A percentile compares a stretch with the other conserved stretches of the same genome.
Conservation (phyloP, 1,140 invertebrate genomes). For the Hyles euphorbiae region DNA sequence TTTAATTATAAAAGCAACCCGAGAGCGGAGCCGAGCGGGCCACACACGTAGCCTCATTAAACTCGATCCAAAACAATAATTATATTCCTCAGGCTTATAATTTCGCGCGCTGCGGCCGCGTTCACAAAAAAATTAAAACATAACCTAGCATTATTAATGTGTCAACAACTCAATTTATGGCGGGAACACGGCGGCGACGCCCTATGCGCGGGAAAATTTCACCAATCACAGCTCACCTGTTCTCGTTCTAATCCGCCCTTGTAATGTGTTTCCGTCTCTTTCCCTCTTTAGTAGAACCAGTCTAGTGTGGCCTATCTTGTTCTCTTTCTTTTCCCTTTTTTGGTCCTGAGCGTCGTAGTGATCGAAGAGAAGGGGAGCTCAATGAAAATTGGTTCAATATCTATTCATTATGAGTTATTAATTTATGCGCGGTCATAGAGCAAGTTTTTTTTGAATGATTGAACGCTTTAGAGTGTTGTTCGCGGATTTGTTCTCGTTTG, state of each 20-base stretch:
- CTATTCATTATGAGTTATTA: conserved; percentile 36
- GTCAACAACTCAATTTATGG: conserved; percentile 73
- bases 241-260: conserved; percentile 5
- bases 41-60: conserved; percentile 65
- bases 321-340: background rate
- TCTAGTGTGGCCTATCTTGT: conserved; percentile 2
- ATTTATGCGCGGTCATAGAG: conserved; percentile 36
- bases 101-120: conserved; percentile 47
- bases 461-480: conserved; percentile 1
- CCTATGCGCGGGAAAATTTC: conserved; percentile 43
- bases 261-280: conserved; percentile 28
- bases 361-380: conserved; percentile 12
- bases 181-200: conserved; percentile 59
- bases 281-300: conserved; percentile 15
- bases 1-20: conserved; percentile 47
- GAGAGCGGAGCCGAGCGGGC: conserved; percentile 43
- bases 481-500: conserved; percentile 3
- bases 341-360: background rate
- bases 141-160: conserved; percentile 70
- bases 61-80: conserved; percentile 55
- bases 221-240: conserved; percentile 39
- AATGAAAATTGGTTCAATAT: conserved; percentile 11
- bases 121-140: conserved; percentile 57
- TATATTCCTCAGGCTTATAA: conserved; percentile 59
- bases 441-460: conserved; percentile 29